Conservation (phyloP, 2,113 vertebrate genomes). For the Nicator chloris region DNA sequence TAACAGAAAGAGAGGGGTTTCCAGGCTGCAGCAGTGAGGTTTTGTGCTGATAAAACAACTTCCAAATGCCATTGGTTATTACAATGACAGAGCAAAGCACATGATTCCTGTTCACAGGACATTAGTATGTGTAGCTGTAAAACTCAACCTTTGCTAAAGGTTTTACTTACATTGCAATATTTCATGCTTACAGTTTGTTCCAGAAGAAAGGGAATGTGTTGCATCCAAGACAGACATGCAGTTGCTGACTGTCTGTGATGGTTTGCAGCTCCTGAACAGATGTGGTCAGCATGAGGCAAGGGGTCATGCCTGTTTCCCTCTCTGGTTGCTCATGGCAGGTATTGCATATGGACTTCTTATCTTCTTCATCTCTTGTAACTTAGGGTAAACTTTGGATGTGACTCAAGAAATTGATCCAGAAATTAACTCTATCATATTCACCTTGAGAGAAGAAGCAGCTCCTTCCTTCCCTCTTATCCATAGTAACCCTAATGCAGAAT, state of each 20-base stretch:
- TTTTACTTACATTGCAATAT: neutral
- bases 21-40: neutral
- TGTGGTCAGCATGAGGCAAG: neutral
- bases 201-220: neutral
- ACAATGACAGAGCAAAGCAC: neutral
- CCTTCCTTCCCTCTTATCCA: neutral
- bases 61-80: neutral
- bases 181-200: neutral
- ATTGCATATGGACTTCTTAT: neutral
- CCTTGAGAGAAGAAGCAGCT: neutral
- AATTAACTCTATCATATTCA: neutral
- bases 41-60: neutral
- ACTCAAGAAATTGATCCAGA: neutral
- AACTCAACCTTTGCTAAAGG: neutral
- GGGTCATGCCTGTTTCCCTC: neutral
- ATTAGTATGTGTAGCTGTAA: neutral
- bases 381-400: neutral
- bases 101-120: neutral
- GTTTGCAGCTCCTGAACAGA: neutral
- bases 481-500: neutral
- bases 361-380: neutral
- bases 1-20: neutral
- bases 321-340: neutral
- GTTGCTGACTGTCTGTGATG: neutral
- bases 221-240: fast-evolving